Evolutionary conservation across 1,140 invertebrate genomes (phyloP).

Genomic region (Heterodera carotae): DNA sequence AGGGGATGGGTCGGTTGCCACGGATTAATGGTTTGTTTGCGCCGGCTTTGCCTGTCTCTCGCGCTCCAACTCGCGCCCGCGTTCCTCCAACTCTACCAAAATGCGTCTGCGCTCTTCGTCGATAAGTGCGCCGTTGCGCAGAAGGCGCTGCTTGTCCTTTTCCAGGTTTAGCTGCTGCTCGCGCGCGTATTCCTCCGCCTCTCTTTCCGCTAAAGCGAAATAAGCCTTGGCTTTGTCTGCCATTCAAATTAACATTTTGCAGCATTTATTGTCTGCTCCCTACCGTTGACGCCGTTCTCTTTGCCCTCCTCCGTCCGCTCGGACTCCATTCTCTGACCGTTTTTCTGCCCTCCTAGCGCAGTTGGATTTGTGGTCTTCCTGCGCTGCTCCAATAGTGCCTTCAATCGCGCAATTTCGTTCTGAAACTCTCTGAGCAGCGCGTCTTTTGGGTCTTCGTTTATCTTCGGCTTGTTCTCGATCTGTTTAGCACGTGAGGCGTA

Average conservation of each 20-base stretch:
- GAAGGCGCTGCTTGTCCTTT: slow-evolving; percentile 69
- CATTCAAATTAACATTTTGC: not conserved
- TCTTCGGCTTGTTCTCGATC: slow-evolving; percentile 90
- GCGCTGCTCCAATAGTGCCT: slow-evolving; percentile 65
- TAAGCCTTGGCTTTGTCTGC: not conserved
- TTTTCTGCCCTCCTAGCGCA: not conserved
- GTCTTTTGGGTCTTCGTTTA: slow-evolving; percentile 94
- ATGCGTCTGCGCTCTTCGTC: slow-evolving; percentile 72
- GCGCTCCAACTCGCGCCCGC: slow-evolving; percentile 71
- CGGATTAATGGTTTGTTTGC: too few relatives aligned
- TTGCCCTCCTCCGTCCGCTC: slow-evolving; percentile 13
- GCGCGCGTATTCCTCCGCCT: slow-evolving; percentile 67
- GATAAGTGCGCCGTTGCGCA: slow-evolving; percentile 69
- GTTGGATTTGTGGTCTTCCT: slow-evolving; percentile 55
- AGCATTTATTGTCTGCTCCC: not conserved
- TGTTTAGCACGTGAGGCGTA: slow-evolving; percentile 92
- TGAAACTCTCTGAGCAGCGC: slow-evolving; percentile 83
- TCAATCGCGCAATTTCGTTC: slow-evolving; percentile 57
- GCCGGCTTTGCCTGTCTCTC: slow-evolving; percentile 66
- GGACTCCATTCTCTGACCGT: not conserved
- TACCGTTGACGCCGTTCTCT: slow-evolving; percentile 10
- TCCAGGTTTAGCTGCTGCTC: slow-evolving; percentile 69
- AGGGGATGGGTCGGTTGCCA: not conserved
- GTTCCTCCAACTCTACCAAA: slow-evolving; percentile 70
- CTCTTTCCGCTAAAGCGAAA: slow-evolving; percentile 63